Base-by-base conservation (phyloP, 1,140 invertebrate species). In the Panagrolaimus sp. region DNA sequence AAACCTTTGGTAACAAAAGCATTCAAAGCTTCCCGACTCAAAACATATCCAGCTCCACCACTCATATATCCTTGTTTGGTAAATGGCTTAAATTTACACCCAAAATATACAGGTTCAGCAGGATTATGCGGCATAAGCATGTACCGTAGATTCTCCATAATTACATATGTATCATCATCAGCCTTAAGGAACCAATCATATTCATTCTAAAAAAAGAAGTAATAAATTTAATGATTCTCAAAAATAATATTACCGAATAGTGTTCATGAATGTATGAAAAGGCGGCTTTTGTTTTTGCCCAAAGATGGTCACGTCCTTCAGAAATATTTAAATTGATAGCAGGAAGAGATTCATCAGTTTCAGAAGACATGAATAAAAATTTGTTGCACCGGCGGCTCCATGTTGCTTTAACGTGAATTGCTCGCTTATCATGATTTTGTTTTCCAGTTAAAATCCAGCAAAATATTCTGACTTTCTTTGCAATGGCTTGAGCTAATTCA, bases 371-470 rank as follows among this genome's bases (percentile, higher is more conserved):
- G 67, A 76, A 81, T 6, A 73, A 26, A 63, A 79, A 78, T 65
- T 76, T 89, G 82, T 96, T 95, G 82, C 94, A 97, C 26, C 94
- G 85, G 81, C 90, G 90, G 0, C 91, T 93, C 95, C 95, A 98
- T 0, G 95, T 98, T 2, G 90, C 89, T 83, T 94, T 93, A 0
- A 98, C 92, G 76, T 95, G 92, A 21, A 87, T 87, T 0, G 94
- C 94, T 83, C 93, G 93, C 70, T 88, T 90, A 75, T 91, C 86
- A 79, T 97, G 91, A 81, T 94, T 96, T 45, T 87, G 87, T 6
- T 93, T 94, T 72, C 89, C 89, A 0, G 94, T 98, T 90, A 97
- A 92, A 10, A 98, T 87, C 93, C 94, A 97, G 83, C 95, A 98
- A 0, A 97, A 86, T 0, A 98, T 89, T 62, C 90, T 87, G 2